Percentiles rank a stretch among this genome's conserved stretches.
phyloP scores from a whole-genome alignment of 2,888 invertebrate genomes.

The Cacoxenus indagator region DNA sequence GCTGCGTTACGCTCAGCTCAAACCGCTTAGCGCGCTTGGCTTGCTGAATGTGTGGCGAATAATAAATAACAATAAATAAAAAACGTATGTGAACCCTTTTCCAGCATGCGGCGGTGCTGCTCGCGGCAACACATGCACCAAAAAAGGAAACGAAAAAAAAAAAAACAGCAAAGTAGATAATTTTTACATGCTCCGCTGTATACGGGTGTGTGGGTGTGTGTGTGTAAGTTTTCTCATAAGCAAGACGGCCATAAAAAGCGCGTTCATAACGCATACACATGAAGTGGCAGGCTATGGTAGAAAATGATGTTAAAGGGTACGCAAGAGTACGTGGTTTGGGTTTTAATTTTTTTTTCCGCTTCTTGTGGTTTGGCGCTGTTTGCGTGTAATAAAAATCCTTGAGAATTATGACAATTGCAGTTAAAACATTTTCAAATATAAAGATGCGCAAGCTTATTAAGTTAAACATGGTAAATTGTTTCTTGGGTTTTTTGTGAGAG shows the following conservation, averaged over 20 bases:
- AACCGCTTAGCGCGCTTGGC: background rate
- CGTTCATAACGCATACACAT: conserved; percentile 8
- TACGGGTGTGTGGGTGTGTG: background rate
- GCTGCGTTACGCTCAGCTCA: background rate
- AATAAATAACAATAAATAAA: conserved; percentile 15
- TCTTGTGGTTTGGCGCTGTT: background rate
- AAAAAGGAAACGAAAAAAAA: conserved; percentile 1
- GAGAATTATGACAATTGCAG: conserved; percentile 44
- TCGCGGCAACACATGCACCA: background rate
- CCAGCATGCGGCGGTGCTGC: background rate
- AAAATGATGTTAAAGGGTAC: conserved; percentile 3
- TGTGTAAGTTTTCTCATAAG: conserved; percentile 5
- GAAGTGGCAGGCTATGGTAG: background rate
- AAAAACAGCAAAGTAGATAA: conserved; percentile 3
- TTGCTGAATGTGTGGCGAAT: conserved; percentile 8
- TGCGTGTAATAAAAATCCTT: conserved; percentile 32
- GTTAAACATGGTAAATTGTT: conserved; percentile 23
- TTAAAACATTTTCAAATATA: conserved; percentile 26
- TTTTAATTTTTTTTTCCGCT: too few species aligned
- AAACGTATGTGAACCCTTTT: background rate
- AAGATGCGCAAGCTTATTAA: conserved; percentile 32
- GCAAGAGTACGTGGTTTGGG: conserved; percentile 8
- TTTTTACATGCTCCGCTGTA: background rate
- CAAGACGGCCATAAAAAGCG: conserved; percentile 7
- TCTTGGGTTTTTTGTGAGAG: background rate